phyloP scores from a whole-genome alignment of 2,888 invertebrate genomes.

The Caprella mutica region DNA sequence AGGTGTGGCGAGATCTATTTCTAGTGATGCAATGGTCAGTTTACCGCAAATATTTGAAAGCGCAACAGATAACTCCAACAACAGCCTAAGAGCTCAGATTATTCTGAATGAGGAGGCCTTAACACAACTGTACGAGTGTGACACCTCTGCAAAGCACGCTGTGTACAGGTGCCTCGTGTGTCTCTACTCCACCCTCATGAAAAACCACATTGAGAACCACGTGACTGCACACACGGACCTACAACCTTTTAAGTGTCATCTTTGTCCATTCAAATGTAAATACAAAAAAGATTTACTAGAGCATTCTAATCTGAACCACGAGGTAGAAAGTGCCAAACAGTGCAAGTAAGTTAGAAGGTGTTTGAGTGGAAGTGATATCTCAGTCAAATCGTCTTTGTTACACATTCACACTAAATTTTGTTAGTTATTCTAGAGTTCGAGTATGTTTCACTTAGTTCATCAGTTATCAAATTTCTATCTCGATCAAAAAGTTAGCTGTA shows the following conservation, averaged over 20 bases:
- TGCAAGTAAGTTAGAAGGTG: too few relatives aligned
- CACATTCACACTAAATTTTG: too few relatives aligned
- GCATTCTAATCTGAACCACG: constrained; percentile 6
- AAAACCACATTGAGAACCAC: constrained; percentile 9
- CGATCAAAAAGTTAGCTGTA: too few relatives aligned
- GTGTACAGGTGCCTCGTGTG: constrained; percentile 5
- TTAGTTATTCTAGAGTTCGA: too few relatives aligned
- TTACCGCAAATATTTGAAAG: too few relatives aligned
- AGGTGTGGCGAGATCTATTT: too few relatives aligned
- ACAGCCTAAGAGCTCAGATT: constrained; percentile 4
- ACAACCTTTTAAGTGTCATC: constrained; percentile 3
- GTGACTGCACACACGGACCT: constrained; percentile 5
- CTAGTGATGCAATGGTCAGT: too few relatives aligned
- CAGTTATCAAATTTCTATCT: too few relatives aligned
- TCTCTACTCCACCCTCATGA: constrained; percentile 5
- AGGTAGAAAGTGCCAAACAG: not conserved
- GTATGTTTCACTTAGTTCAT: too few relatives aligned
- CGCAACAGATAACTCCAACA: too few relatives aligned
- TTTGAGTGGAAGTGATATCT: too few relatives aligned
- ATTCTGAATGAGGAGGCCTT: constrained; percentile 6
- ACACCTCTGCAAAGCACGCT: not conserved
- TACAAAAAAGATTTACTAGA: constrained; percentile 7
- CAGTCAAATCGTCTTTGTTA: too few relatives aligned
- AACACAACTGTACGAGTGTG: not conserved
- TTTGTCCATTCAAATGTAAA: constrained; percentile 8